phyloP scores from a whole-genome alignment of 2,888 invertebrate genomes.

The Cheilosia pagana region DNA sequence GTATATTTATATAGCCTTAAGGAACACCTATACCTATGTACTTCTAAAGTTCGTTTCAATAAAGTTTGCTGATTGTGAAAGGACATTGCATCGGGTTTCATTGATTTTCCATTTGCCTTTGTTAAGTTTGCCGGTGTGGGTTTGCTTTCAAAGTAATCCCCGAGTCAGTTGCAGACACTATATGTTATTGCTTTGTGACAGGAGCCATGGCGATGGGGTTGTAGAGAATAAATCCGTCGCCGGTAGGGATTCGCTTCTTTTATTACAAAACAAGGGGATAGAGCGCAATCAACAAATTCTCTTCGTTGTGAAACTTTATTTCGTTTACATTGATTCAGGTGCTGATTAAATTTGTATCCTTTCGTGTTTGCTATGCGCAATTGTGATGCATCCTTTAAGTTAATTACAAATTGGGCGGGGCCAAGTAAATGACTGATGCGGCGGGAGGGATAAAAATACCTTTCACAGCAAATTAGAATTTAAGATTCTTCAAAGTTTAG shows the following conservation, averaged over 20 bases:
- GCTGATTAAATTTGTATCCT: constrained; percentile 45
- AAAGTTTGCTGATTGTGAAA: constrained; percentile 58
- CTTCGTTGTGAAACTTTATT: constrained; percentile 28
- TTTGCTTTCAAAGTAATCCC: constrained; percentile 18
- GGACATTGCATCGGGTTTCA: constrained; percentile 24
- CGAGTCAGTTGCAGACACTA: constrained; percentile 29
- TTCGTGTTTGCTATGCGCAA: neutral
- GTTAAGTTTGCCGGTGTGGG: constrained; percentile 6
- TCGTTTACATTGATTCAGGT: constrained; percentile 37
- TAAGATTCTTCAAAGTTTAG: neutral
- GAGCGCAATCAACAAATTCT: constrained; percentile 38
- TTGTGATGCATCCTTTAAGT: constrained; percentile 33
- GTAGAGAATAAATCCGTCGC: constrained; percentile 6
- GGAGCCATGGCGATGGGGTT: neutral
- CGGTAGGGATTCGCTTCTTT: constrained; percentile 21
- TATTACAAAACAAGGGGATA: constrained; percentile 34
- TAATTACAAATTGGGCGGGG: constrained; percentile 17
- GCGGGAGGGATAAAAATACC: neutral
- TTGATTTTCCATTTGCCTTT: constrained; percentile 8
- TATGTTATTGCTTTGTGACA: constrained; percentile 30
- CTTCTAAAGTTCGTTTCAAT: constrained; percentile 65
- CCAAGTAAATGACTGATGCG: neutral
- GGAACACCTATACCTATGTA: constrained; percentile 20
- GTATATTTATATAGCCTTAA: constrained; percentile 58
- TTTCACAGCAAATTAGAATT: neutral